These are phyloP conservation scores for Cryptocheilus praepositus DNA, from an alignment of 2,888 invertebrate genomes.

Conservation along the genomic window DNA sequence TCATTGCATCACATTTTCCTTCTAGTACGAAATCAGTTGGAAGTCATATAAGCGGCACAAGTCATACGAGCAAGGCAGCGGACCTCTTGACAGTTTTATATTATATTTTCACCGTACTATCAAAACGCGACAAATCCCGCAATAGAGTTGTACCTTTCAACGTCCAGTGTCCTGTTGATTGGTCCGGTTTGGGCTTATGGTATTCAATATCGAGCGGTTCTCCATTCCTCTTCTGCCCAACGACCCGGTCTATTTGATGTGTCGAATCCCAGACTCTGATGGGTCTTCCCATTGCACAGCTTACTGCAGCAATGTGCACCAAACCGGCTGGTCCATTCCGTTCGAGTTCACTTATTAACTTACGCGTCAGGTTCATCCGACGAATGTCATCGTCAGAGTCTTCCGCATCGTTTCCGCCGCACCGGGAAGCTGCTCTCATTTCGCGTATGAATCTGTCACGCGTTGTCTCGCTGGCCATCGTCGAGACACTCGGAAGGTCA, in stretches of 20 bases:
- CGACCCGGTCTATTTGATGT: slow-evolving; percentile 17
- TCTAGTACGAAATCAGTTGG: too few relatives aligned
- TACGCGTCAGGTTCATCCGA: slow-evolving; percentile 11
- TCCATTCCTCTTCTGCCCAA: slow-evolving; percentile 20
- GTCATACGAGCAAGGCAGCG: too few relatives aligned
- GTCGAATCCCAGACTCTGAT: slow-evolving; percentile 45
- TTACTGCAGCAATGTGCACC: slow-evolving; percentile 47
- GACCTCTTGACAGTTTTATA: too few relatives aligned
- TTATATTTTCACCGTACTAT: too few relatives aligned
- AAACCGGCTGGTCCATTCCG: slow-evolving; percentile 51
- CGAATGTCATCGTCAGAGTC: too few relatives aligned
- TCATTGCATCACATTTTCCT: too few relatives aligned
- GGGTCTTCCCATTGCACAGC: slow-evolving; percentile 32
- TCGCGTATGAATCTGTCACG: too few relatives aligned
- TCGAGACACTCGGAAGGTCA: too few relatives aligned
- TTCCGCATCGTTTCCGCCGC: background rate
- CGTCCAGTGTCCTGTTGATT: slow-evolving; percentile 56
- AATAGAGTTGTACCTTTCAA: slow-evolving; percentile 17
- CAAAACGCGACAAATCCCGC: too few relatives aligned
- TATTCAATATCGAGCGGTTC: slow-evolving; percentile 43
- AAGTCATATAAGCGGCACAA: too few relatives aligned
- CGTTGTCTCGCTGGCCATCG: too few relatives aligned
- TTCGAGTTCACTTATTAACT: slow-evolving; percentile 44
- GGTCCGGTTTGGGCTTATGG: slow-evolving; percentile 31
- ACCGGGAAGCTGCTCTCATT: background rate